phyloP scores from a whole-genome alignment of 1,140 invertebrate species.

The Capitella teleta region DNA sequence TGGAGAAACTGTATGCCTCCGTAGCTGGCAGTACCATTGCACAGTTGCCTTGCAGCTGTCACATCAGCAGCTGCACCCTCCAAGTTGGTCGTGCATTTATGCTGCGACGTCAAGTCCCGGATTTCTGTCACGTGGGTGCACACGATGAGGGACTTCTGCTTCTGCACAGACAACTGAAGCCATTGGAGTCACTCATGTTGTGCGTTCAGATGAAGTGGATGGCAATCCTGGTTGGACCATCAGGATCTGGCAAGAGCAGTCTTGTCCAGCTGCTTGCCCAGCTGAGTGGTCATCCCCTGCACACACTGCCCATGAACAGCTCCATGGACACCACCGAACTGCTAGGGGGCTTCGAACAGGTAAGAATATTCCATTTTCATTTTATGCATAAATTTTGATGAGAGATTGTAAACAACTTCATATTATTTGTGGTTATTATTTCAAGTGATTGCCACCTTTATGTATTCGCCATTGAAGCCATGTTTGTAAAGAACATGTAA shows the following conservation, averaged over 20 bases:
- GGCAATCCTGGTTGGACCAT: conserved; percentile 67
- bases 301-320: conserved; percentile 73
- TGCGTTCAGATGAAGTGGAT: conserved; percentile 87
- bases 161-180: conserved; percentile 28
- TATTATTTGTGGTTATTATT: too few species aligned
- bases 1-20: conserved; percentile 27
- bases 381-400: too few species aligned
- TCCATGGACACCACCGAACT: conserved; percentile 92
- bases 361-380: too few species aligned
- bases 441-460: too few species aligned
- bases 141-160: conserved; percentile 14
- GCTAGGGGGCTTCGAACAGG: conserved; percentile 91
- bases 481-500: too few species aligned
- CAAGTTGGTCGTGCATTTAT: conserved; percentile 41
- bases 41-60: too few species aligned
- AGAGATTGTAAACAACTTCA: too few species aligned
- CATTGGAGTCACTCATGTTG: conserved; percentile 62
- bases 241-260: conserved; percentile 70
- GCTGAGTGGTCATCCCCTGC: conserved; percentile 60
- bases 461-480: too few species aligned
- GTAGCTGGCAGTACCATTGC: too few species aligned
- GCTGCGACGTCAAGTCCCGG: conserved; percentile 11
- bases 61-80: conserved; percentile 19
- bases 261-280: conserved; percentile 62
- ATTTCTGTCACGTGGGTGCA: neutral